Percentiles rank a stretch among this genome's conserved stretches.
Evolutionary conservation across 2,113 vertebrate species (phyloP).

Genomic region (Pygathrix nemaeus): DNA sequence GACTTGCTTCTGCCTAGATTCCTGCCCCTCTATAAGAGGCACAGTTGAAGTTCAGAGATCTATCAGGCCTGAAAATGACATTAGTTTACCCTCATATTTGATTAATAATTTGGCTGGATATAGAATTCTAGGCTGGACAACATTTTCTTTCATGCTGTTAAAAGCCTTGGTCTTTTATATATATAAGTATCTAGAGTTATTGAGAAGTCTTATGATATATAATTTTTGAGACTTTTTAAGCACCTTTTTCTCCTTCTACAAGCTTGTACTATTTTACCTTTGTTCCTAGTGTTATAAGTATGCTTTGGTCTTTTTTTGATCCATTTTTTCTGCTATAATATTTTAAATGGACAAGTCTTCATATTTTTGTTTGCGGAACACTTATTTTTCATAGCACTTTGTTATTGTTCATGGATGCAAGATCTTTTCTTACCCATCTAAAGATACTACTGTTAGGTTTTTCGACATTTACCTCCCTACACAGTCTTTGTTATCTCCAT

Average conservation of each 20-base stretch:
- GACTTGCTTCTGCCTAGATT: not conserved
- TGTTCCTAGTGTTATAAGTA: not conserved
- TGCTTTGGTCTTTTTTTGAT: not conserved
- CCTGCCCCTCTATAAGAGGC: not conserved
- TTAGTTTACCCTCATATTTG: not conserved
- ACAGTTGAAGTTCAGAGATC: not conserved
- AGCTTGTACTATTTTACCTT: not conserved
- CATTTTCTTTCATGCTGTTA: not conserved
- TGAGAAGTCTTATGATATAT: not conserved
- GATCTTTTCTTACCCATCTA: not conserved
- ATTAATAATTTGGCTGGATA: not conserved
- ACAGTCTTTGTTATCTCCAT: not conserved
- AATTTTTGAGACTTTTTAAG: not conserved
- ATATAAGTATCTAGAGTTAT: not conserved
- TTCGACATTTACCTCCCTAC: not conserved
- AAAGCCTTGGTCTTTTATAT: not conserved
- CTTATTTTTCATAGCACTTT: not conserved
- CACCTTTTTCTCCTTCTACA: accelerated
- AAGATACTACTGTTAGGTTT: not conserved
- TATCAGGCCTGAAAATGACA: not conserved
- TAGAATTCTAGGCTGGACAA: not conserved
- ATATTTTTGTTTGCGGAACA: not conserved
- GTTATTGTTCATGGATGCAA: not conserved
- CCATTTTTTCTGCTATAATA: not conserved
- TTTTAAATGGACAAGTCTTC: not conserved